Percentiles rank a stretch among this genome's conserved stretches.
Evolutionary conservation across 2,888 invertebrate species (phyloP).

Genomic region (Sarcophaga variegata): DNA sequence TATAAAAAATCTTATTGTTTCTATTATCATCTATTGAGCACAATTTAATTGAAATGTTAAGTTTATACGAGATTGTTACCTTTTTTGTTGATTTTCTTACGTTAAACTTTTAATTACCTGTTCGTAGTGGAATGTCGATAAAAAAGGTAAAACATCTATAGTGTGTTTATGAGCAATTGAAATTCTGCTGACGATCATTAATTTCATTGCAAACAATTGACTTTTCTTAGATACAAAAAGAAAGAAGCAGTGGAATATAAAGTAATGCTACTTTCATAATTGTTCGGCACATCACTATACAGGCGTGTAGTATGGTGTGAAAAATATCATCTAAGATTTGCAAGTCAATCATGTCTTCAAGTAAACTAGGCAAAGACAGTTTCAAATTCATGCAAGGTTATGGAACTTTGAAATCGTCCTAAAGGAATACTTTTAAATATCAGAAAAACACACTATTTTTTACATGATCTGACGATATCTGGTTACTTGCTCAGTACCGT

Average conservation of each 20-base stretch:
- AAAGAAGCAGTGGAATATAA: neutral
- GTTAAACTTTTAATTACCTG: constrained; percentile 63
- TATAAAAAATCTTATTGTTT: neutral
- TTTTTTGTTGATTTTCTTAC: neutral
- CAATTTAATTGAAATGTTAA: constrained; percentile 46
- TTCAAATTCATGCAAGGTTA: too few relatives aligned
- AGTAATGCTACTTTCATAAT: constrained; percentile 4
- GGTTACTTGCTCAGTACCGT: too few relatives aligned
- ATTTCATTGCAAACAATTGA: constrained; percentile 35
- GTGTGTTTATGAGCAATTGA: constrained; percentile 45
- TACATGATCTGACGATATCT: too few relatives aligned
- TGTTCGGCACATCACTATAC: constrained; percentile 1
- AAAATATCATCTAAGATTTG: neutral
- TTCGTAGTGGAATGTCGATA: constrained; percentile 35
- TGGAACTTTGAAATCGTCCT: too few relatives aligned
- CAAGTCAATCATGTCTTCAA: constrained; percentile 9
- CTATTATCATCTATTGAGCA: constrained; percentile 32
- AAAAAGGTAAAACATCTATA: constrained; percentile 29
- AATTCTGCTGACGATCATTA: constrained; percentile 33
- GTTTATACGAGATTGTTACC: neutral
- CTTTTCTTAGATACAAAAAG: neutral
- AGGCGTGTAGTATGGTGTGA: neutral
- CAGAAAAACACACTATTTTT: too few relatives aligned
- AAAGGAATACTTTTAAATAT: too few relatives aligned
- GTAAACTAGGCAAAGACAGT: too few relatives aligned